These are phyloP conservation scores for Pocillopora meandrina DNA, from an alignment of 92 coral and sea anemone genomes.

Conservation along the genomic window DNA sequence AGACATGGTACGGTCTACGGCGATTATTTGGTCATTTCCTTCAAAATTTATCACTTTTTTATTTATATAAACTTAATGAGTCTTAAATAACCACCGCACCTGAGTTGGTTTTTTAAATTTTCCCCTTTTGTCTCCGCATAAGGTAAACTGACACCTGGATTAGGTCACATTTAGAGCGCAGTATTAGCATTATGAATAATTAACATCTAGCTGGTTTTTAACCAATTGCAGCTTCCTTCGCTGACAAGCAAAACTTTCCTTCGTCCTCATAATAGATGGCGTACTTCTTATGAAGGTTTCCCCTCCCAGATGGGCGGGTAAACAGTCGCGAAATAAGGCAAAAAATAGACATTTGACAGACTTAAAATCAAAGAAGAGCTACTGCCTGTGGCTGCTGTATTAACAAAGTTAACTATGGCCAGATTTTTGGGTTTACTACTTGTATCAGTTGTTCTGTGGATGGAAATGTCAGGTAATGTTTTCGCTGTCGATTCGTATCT, in stretches of 20 bases:
- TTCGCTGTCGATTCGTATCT: neutral
- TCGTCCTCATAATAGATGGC: slow-evolving; percentile 16
- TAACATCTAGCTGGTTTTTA: slow-evolving; percentile 5
- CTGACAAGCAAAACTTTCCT: slow-evolving; percentile 12
- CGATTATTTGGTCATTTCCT: too few species aligned
- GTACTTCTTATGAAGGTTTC: slow-evolving; percentile 6
- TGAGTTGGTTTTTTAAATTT: too few species aligned
- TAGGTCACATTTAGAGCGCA: slow-evolving; percentile 37
- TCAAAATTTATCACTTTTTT: too few species aligned
- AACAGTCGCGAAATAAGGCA: slow-evolving; percentile 11
- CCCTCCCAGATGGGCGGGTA: slow-evolving; percentile 20
- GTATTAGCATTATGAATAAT: slow-evolving; percentile 20
- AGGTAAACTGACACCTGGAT: slow-evolving; percentile 16
- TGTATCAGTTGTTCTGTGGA: neutral
- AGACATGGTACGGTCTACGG: too few species aligned
- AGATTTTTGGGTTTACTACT: slow-evolving; percentile 7
- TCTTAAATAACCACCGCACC: too few species aligned
- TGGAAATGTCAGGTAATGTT: slow-evolving; percentile 22
- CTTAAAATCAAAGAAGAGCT: neutral
- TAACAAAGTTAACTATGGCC: neutral
- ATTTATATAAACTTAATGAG: too few species aligned
- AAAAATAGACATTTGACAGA: neutral
- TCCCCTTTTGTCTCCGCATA: neutral
- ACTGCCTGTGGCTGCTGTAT: neutral
- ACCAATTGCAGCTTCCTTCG: slow-evolving; percentile 27